A percentile compares a stretch with the other conserved stretches of the same genome.
Conservation (phyloP, 30 jellyfish, hydroid and myxozoan species). For the Chrysaora quinquecirrha region DNA sequence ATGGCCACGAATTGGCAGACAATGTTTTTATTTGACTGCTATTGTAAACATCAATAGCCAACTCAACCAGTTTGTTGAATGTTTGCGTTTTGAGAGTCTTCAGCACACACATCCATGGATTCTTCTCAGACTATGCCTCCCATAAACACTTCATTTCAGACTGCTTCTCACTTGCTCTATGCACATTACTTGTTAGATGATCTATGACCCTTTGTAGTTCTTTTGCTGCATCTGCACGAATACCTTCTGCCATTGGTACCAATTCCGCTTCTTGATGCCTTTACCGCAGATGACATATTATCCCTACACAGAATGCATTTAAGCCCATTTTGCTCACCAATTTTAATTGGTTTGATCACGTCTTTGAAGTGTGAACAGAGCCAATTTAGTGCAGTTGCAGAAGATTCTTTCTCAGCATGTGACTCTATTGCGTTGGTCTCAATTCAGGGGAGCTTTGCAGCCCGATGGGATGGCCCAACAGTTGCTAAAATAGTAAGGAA, state of each 20-base stretch:
- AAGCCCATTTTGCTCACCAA: not conserved
- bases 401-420: not conserved
- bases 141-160: not conserved
- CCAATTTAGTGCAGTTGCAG: not conserved
- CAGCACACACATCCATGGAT: not conserved
- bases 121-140: not conserved
- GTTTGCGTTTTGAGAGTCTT: not conserved
- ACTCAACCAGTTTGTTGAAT: not conserved
- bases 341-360: not conserved
- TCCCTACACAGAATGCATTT: not conserved
- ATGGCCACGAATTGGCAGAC: conserved; percentile 2
- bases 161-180: not conserved
- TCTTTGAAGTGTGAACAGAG: not conserved
- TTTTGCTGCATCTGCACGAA: not conserved
- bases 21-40: not conserved
- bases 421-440: not conserved
- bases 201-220: not conserved
- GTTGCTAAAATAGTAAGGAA: not conserved
- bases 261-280: not conserved
- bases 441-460: not conserved
- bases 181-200: not conserved
- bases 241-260: not conserved
- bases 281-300: not conserved
- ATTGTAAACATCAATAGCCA: not conserved
- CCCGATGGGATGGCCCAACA: not conserved